Evolutionary conservation across 37 sponge, comb jelly and placozoan species (phyloP), one percentile per base, ranked within the genome.

Genomic region (Agelas oroides): DNA sequence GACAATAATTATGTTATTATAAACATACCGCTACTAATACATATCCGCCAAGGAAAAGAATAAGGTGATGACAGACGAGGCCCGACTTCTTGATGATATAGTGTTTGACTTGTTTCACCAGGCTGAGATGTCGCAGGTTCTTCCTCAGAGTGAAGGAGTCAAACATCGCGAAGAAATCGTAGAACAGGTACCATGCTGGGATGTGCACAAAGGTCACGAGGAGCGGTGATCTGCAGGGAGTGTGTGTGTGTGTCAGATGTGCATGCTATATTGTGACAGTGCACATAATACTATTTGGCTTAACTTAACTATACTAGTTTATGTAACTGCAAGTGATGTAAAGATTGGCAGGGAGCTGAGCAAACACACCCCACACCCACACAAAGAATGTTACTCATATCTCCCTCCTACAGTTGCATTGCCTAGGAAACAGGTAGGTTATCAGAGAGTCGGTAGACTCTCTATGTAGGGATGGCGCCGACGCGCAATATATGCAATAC

Each of bases 131-230:
- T 18, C 14, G 12, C 8, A 78, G 53, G n/a, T 37, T 18, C 61
- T 35, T 65, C 35, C 77, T 76, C 18, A 71, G 39, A n/a, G 72
- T 37, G 68, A 59, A 89, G 37, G 78, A 25, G 24, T 68, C 38
- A 36, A 46, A 89, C 84, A 83, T 89, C n/a, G 83, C 69, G n/a
- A 59, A 82, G 3, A 83, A 38, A 54, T 89, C 87, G 41, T 72
- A 70, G 34, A 89, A 23, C 20, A 83, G 68, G 76, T 89, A 89
- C 89, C 77, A 82, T 20, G 76, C 70, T 59, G 62, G 41, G 33
- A 75, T 41, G 70, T 82, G 72, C 19, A 73, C 33, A 40, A 32
- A 83, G 19, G 89, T 77, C 24, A 89, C 60, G 18, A 89, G 53
- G 18, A 82, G 19, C 5, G 72, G 39, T 24, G 89, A 76, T 57